Base-by-base conservation (phyloP, 2,888 invertebrate genomes). In the Cheilosia urbana region DNA sequence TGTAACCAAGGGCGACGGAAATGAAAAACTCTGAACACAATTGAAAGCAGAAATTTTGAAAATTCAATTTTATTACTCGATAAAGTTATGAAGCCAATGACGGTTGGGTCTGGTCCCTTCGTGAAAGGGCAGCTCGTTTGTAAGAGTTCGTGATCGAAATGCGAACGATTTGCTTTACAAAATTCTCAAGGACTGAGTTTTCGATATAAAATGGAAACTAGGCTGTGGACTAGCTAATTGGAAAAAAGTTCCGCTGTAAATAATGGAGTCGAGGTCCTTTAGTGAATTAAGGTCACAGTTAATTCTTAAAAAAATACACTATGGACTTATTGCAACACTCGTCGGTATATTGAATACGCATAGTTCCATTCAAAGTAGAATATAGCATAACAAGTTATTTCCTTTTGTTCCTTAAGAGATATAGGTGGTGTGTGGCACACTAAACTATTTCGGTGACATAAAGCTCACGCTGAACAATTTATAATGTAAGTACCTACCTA, bases 51-150 rank as follows among this genome's bases (percentile, higher is more conserved):
- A 63, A 73, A 63, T 65, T 55, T 47, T 47, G 37, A 47, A 66
- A 68, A 60, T 60, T 68, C 42, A 60, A 53, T 68, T 66, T 68
- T 76, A 76, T 66, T 76, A 49, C 58, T 49, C 40, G 17, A 37
- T 47, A 58, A 68, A 76, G 58, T 51, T 76, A 58, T 58, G 49
- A 27, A 65, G 37, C 47, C 30, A 65, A 51, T 40, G 58, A 65
- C 65, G 47, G 49, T 72, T 60, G 37, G 40, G 49, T 24, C 51
- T 17, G 11, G 21, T 11, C 19, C 37, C 13, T 60, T 34, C 15
- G 42, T 21, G 6, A 45, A 15, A 30, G 30, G 17, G 7, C 27
- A 68, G 11, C 7, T 57, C 19, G 15, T n/a, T 55, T 57, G 24
- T 1, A 57, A 17, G 37, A 17, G 37, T 21, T 73, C 34, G 53